Conservation (phyloP, 2,113 vertebrate genomes). For the Gallinago media region DNA sequence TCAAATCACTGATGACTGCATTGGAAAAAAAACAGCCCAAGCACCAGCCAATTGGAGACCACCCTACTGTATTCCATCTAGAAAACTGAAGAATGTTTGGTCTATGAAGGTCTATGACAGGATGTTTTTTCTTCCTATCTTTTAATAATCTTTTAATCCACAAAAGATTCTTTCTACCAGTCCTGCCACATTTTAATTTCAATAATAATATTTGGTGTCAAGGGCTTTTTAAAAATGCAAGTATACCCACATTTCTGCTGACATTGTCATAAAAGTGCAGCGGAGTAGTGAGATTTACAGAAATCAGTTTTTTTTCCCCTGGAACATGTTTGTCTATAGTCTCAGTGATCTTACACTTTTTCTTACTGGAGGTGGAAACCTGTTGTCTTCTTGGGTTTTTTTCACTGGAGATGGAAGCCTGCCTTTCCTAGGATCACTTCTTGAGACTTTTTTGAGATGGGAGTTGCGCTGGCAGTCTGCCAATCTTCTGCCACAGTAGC, state of each 20-base stretch:
- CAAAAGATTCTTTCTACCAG: neutral
- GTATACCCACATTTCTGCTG: neutral
- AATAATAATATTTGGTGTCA: neutral
- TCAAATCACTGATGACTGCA: neutral
- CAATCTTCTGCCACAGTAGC: neutral
- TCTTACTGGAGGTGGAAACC: neutral
- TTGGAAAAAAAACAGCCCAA: neutral
- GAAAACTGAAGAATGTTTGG: neutral
- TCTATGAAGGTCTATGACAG: neutral
- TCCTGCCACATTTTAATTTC: neutral
- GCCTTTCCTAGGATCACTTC: neutral
- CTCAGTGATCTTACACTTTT: neutral
- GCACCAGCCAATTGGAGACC: rapidly evolving
- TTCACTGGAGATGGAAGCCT: neutral
- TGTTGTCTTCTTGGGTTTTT: neutral
- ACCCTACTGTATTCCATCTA: neutral
- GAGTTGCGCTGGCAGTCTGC: neutral
- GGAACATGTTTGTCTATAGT: neutral
- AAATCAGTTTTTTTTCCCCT: neutral
- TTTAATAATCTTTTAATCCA: neutral
- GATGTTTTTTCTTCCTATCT: neutral
- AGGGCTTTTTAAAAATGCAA: neutral
- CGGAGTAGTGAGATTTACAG: neutral
- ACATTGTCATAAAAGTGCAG: neutral
- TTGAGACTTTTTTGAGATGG: neutral